Base-by-base conservation (phyloP, 1,140 invertebrate genomes). In the Hermetia illucens region DNA sequence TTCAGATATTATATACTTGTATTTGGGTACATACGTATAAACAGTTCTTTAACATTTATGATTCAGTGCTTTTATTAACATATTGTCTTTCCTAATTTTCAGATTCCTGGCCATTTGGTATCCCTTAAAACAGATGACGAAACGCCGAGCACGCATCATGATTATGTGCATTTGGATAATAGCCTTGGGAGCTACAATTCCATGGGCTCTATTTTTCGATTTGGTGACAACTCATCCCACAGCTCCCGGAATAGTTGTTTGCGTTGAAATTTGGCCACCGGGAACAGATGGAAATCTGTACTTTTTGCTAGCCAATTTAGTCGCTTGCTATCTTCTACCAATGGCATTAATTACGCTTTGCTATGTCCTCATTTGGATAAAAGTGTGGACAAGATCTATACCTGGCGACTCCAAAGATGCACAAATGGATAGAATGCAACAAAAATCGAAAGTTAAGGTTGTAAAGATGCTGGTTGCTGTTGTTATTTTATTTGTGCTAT, bases 381-480 rank as follows among this genome's bases (percentile, higher is more conserved):
- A 86, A 55, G 90, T 94, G 0, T 92, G 81, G 68, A 77, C 78
- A 24, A 65, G 89, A 10, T 68, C 53, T 38, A 90, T 93, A 40
- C 89, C 88, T 0, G 86, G 83, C 0, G 87, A 91, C 47, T 82
- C 85, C 1, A 88, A 90, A 55, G 86, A 91, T 57, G 84, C 82
- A 1, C 82, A 88, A 52, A 87, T 90, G 75, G 84, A 92, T 54
- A 70, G 81, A 25, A 82, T 88, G 72, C 84, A 88, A 58, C 85
- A 91, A 50, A 86, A 89, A 61, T 89, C 86, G 9, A 92, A 91
- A 64, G 81, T 84, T 15, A 91, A 92, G 57, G 92, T 95, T 15
- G 82, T 96, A 4, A 94, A 95, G 63, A 97, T 98, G 93, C 65
- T 98, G 39, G 77, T 94, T 1, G 83, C 86, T 1, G 92, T 98